Conservation (phyloP, 2,797 vertebrate species). For the Periophthalmus magnuspinnatus region DNA sequence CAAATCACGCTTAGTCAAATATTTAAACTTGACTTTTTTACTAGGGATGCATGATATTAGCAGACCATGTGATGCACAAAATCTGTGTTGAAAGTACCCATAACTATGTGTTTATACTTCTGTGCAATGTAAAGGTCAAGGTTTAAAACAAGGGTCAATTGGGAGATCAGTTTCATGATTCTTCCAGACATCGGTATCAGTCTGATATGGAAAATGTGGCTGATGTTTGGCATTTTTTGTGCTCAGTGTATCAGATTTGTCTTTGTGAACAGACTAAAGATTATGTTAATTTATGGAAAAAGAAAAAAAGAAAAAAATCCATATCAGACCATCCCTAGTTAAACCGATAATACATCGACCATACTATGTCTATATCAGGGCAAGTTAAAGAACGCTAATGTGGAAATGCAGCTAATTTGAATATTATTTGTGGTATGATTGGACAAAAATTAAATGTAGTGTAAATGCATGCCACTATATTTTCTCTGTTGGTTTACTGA, state of each 20-base stretch:
- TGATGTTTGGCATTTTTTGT: no score
- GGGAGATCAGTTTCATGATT: no score
- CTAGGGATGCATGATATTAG: neutral
- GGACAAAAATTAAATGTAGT: neutral
- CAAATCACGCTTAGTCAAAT: slow-evolving; percentile 40
- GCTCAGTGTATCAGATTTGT: no score
- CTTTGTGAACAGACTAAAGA: no score
- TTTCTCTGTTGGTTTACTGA: neutral
- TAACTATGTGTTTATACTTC: neutral
- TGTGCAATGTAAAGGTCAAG: neutral
- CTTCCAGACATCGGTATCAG: no score
- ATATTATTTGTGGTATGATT: neutral
- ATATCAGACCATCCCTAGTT: no score
- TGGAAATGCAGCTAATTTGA: no score
- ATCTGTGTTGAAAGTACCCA: neutral
- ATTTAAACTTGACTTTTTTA: slow-evolving; percentile 23
- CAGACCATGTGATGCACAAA: neutral
- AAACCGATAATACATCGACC: neutral
- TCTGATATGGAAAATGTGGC: no score
- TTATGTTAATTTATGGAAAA: no score
- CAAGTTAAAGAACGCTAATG: no score
- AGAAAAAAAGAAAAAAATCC: no score
- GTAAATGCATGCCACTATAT: neutral
- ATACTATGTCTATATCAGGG: neutral
- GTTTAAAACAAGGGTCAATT: no score